Evolutionary conservation across 2,888 invertebrate genomes (phyloP).

Genomic region (Papilio demoleus): DNA sequence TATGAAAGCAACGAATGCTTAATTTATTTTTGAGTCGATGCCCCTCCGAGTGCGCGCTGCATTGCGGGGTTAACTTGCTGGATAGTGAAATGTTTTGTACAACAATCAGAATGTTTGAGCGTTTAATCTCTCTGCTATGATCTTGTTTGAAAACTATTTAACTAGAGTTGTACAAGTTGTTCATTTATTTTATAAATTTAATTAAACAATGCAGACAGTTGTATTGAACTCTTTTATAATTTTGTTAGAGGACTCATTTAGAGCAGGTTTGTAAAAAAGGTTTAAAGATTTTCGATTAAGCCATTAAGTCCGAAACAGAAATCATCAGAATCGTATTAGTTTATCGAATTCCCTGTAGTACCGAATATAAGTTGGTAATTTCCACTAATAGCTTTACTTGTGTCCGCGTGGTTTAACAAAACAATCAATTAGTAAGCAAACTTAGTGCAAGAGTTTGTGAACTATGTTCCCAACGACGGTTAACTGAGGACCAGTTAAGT

Average conservation of each 20-base stretch:
- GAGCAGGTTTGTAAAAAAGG: too few species aligned
- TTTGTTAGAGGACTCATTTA: too few species aligned
- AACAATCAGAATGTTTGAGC: conserved; percentile 12
- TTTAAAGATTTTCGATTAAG: not conserved
- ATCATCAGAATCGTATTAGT: conserved; percentile 7
- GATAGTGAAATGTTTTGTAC: conserved; percentile 7
- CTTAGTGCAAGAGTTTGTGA: conserved; percentile 12
- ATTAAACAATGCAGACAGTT: not conserved
- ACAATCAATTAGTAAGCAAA: conserved; percentile 33
- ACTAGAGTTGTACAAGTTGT: not conserved
- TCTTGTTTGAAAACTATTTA: conserved; percentile 11
- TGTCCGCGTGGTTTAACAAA: conserved; percentile 14
- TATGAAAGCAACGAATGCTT: conserved; percentile 15
- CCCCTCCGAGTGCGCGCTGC: not conserved
- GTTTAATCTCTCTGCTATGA: not conserved
- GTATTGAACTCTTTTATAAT: too few species aligned
- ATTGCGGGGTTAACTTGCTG: conserved; percentile 3
- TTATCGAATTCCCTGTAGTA: conserved; percentile 8
- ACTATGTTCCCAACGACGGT: conserved; percentile 28
- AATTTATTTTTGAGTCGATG: conserved; percentile 24
- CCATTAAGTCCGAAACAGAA: not conserved
- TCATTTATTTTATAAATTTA: not conserved
- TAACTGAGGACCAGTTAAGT: conserved; percentile 19
- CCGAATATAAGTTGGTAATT: conserved; percentile 12
- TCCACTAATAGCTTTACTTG: conserved; percentile 23